Evolutionary conservation across 1,140 invertebrate genomes (phyloP).

Genomic region (Calliphora vicina): DNA sequence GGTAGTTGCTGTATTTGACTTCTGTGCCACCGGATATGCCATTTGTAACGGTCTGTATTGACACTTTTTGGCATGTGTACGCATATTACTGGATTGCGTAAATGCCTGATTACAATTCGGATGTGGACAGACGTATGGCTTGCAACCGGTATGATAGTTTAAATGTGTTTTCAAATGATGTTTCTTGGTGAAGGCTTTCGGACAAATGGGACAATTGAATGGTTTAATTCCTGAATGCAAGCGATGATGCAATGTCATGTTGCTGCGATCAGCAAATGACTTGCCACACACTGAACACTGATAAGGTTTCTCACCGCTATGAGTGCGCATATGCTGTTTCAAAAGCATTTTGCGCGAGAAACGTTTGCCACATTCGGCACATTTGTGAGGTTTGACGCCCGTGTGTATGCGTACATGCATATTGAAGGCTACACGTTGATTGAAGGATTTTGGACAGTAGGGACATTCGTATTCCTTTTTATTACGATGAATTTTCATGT

Average conservation of each 20-base stretch:
- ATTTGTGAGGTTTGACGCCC: conserved; percentile 85
- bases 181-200: conserved; percentile 87
- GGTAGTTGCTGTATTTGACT: not conserved
- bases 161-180: conserved; percentile 85
- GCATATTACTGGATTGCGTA: conserved; percentile 82
- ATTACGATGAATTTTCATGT: conserved; percentile 82
- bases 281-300: conserved; percentile 61
- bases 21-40: conserved; percentile 33
- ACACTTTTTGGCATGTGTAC: conserved; percentile 80
- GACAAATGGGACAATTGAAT: conserved; percentile 84
- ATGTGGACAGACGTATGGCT: conserved; percentile 78
- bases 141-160: conserved; percentile 80
- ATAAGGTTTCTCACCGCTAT: conserved; percentile 67
- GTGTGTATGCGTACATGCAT: conserved; percentile 85
- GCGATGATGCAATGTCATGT: conserved; percentile 81
- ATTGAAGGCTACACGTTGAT: conserved; percentile 82
- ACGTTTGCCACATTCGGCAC: conserved; percentile 82
- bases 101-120: conserved; percentile 76
- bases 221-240: conserved; percentile 85
- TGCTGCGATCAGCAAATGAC: conserved; percentile 78
- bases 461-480: conserved; percentile 79
- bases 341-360: conserved; percentile 85
- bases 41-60: conserved; percentile 56
- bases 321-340: conserved; percentile 80
- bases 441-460: conserved; percentile 79